phyloP scores from a whole-genome alignment of 2,113 vertebrate species.

The Scatophagus argus region DNA sequence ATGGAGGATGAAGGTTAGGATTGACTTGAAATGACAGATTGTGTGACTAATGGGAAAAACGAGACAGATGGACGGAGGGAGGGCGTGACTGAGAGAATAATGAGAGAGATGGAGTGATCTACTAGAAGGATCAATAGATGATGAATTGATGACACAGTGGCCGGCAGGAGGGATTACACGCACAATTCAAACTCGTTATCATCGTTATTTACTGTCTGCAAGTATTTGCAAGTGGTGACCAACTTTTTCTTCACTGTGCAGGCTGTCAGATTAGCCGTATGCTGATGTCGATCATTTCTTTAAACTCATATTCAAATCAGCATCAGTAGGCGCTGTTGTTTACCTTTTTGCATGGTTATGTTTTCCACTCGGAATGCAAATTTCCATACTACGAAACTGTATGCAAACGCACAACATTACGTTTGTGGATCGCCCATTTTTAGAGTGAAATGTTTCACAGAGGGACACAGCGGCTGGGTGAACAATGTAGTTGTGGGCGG shows the following conservation, averaged over 20 bases:
- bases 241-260: neutral
- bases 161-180: neutral
- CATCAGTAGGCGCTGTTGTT: neutral
- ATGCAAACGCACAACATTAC: neutral
- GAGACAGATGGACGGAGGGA: neutral
- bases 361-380: constrained; percentile 12
- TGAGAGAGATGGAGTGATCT: constrained; percentile 8
- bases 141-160: constrained; percentile 26
- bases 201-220: neutral
- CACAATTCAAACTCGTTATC: constrained; percentile 1
- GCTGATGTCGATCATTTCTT: neutral
- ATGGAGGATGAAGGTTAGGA: constrained; percentile 12
- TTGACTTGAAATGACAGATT: constrained; percentile 13
- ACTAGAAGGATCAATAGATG: constrained; percentile 26
- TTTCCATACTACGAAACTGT: neutral
- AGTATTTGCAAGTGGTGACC: neutral
- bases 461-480: constrained; percentile 55
- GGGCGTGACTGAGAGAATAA: neutral
- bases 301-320: neutral
- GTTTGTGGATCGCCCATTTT: constrained; percentile 47
- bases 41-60: constrained; percentile 16
- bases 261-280: neutral
- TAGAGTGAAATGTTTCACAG: constrained; percentile 53
- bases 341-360: neutral
- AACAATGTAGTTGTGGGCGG: constrained; percentile 68